phyloP scores from a whole-genome alignment of 2,113 vertebrate genomes.

The Lanius ludovicianus region DNA sequence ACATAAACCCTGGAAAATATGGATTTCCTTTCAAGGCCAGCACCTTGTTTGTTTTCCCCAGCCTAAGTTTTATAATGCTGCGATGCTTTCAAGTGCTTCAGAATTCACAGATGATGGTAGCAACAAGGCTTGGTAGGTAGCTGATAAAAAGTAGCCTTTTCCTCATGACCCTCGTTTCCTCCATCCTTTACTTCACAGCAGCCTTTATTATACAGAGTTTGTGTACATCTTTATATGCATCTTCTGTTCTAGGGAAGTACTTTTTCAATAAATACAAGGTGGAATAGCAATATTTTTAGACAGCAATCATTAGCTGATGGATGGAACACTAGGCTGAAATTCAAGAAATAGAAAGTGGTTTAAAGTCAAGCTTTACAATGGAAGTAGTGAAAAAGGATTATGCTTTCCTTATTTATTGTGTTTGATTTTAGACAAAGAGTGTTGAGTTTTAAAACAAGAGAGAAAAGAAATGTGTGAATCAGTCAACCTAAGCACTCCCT shows the following conservation, averaged over 20 bases:
- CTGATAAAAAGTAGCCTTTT: background rate
- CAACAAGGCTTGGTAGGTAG: background rate
- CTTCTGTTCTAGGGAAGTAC: background rate
- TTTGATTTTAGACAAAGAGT: background rate
- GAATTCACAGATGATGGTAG: background rate
- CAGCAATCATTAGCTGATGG: background rate
- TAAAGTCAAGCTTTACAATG: background rate
- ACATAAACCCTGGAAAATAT: background rate
- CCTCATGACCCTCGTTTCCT: background rate
- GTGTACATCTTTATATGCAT: background rate
- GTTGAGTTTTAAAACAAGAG: background rate
- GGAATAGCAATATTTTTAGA: background rate
- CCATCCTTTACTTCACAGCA: background rate
- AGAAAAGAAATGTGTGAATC: background rate
- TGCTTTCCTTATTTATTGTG: background rate
- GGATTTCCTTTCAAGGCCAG: background rate
- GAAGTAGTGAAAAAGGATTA: background rate
- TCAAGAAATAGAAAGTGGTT: background rate
- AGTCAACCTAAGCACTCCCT: background rate
- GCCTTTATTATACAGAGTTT: background rate
- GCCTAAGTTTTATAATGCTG: background rate
- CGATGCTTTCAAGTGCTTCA: background rate
- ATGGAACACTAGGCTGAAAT: background rate
- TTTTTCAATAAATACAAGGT: background rate
- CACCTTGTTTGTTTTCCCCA: background rate